These are phyloP conservation scores for Lathronympha strigana DNA, from an alignment of 2,888 invertebrate species.

Conservation along the genomic window DNA sequence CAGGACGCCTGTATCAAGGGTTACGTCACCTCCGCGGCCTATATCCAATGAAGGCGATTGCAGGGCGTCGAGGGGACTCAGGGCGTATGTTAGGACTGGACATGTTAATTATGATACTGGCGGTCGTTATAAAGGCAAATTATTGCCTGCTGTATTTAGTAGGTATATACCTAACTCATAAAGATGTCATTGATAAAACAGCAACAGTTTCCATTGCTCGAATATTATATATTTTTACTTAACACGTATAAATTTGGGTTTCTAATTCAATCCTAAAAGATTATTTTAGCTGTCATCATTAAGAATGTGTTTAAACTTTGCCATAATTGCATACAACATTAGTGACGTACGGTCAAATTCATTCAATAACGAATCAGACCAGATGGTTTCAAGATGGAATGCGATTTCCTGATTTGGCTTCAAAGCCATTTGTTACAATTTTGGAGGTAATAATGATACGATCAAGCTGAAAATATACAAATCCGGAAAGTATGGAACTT, in stretches of 20 bases:
- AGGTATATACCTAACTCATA: slow-evolving; percentile 4
- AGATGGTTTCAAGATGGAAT: slow-evolving; percentile 22
- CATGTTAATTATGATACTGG: slow-evolving; percentile 20
- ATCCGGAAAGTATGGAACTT: background rate
- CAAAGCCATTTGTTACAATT: slow-evolving; percentile 8
- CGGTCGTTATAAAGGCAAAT: slow-evolving; percentile 8
- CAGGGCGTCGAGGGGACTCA: slow-evolving; percentile 7
- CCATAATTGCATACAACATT: slow-evolving; percentile 20
- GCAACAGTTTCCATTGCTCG: background rate
- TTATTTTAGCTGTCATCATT: background rate
- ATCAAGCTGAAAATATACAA: background rate
- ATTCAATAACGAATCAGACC: slow-evolving; percentile 15
- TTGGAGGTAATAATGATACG: background rate
- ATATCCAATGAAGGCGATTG: slow-evolving; percentile 24
- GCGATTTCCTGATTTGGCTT: slow-evolving; percentile 14
- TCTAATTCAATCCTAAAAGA: background rate
- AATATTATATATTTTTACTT: too few species aligned
- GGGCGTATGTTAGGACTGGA: background rate
- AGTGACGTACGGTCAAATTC: slow-evolving; percentile 24
- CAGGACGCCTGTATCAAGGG: slow-evolving; percentile 66
- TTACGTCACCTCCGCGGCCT: slow-evolving; percentile 65
- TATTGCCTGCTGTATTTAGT: background rate
- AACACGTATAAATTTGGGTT: background rate
- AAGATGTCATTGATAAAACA: slow-evolving; percentile 14
- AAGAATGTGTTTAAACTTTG: background rate